These are phyloP conservation scores for Andrena minutula DNA, from an alignment of 2,888 invertebrate genomes.

Conservation along the genomic window DNA sequence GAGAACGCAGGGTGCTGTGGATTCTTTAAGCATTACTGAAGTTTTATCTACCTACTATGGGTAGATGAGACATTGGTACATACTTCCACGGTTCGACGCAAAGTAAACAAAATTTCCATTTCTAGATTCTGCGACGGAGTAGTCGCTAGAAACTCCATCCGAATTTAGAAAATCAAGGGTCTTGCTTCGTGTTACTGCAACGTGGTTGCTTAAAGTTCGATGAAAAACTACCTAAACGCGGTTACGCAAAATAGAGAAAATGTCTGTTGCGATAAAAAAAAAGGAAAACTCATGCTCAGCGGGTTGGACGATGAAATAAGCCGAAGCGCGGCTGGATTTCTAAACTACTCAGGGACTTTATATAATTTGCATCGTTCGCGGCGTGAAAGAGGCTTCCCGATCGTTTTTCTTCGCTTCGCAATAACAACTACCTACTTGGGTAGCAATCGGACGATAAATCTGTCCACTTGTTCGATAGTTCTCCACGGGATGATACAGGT, in stretches of 20 bases:
- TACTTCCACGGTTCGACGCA: too few relatives aligned
- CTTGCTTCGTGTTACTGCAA: conserved; percentile 24
- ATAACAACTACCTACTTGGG: not conserved
- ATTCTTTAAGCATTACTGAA: too few relatives aligned
- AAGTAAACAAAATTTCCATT: not conserved
- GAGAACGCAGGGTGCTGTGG: too few relatives aligned
- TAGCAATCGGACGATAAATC: not conserved
- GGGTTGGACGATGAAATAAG: conserved; percentile 3
- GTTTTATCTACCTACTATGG: too few relatives aligned
- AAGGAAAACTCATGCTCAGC: conserved; percentile 19
- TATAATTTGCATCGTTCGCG: not conserved
- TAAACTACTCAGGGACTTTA: not conserved
- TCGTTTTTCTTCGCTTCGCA: not conserved
- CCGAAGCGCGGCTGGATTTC: not conserved
- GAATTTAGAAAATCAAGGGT: not conserved
- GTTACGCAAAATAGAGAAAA: conserved; percentile 38
- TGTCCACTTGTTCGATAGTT: not conserved
- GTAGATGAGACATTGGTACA: too few relatives aligned
- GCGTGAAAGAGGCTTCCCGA: not conserved
- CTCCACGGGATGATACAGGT: not conserved
- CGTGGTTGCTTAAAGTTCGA: conserved; percentile 22
- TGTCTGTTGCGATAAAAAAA: conserved; percentile 20
- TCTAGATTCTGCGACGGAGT: not conserved
- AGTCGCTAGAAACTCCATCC: not conserved
- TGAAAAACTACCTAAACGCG: conserved; percentile 33